These are phyloP conservation scores for Zaprionus capensis DNA, from an alignment of 1,140 invertebrate genomes.

Conservation along the genomic window DNA sequence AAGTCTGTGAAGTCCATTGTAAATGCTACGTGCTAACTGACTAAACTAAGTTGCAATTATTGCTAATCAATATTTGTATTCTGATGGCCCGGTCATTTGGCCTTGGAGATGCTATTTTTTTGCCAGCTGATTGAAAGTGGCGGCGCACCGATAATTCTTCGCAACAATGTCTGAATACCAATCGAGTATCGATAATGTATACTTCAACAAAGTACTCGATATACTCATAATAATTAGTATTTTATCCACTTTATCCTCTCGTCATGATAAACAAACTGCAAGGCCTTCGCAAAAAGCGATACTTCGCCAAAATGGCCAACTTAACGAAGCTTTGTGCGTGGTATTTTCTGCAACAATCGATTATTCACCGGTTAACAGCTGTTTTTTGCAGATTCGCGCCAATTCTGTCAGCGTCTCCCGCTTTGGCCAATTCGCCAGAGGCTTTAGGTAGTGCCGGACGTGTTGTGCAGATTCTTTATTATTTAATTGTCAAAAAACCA, in stretches of 20 bases:
- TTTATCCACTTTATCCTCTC: neutral
- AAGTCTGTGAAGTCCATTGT: conserved; percentile 81
- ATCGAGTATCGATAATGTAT: neutral
- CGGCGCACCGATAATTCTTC: conserved; percentile 5
- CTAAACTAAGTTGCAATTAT: conserved; percentile 54
- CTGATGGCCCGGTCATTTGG: conserved; percentile 30
- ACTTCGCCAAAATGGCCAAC: neutral
- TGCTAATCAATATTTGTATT: conserved; percentile 74
- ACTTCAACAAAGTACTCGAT: neutral
- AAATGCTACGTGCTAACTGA: conserved; percentile 36
- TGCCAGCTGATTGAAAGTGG: conserved; percentile 31
- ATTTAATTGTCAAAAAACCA: conserved; percentile 8
- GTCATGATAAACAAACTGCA: neutral
- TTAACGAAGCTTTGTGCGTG: neutral
- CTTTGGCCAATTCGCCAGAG: neutral
- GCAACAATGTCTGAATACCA: neutral
- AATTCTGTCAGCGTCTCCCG: neutral
- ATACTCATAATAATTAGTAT: neutral
- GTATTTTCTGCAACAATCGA: neutral
- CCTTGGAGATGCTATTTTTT: conserved; percentile 24
- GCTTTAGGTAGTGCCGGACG: conserved; percentile 9
- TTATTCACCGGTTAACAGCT: neutral
- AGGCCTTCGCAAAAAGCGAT: neutral
- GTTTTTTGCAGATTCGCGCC: conserved; percentile 15
- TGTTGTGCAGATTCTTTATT: neutral